Conservation (phyloP, 2,888 invertebrate genomes). For the Schizotus pectinicornis region DNA sequence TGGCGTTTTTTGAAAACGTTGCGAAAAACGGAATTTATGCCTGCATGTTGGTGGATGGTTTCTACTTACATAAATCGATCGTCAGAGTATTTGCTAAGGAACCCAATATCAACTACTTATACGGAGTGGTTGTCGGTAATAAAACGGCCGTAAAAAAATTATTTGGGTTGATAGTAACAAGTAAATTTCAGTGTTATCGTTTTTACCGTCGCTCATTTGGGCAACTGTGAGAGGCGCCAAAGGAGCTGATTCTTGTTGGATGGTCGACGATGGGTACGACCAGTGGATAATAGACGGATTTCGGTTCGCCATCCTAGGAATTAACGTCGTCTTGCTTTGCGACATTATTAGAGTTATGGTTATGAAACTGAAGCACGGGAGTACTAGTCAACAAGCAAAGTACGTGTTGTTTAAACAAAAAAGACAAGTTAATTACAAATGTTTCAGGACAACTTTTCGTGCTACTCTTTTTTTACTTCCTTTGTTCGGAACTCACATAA, state of each 20-base stretch:
- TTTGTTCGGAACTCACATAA: constrained; percentile 72
- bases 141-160: neutral
- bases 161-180: neutral
- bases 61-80: constrained; percentile 70
- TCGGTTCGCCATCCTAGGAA: constrained; percentile 62
- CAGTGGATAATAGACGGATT: constrained; percentile 70
- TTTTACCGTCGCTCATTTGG: constrained; percentile 65
- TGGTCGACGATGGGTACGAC: constrained; percentile 62
- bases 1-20: constrained; percentile 64
- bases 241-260: constrained; percentile 67
- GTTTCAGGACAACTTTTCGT: constrained; percentile 66
- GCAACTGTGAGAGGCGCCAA: constrained; percentile 60
- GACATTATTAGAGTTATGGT: constrained; percentile 71
- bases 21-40: constrained; percentile 68
- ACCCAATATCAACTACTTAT: constrained; percentile 60
- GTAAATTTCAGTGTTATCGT: constrained; percentile 54
- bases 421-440: neutral
- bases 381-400: constrained; percentile 58
- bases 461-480: constrained; percentile 73
- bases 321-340: constrained; percentile 66
- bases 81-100: constrained; percentile 68
- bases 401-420: constrained; percentile 23
- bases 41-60: constrained; percentile 72
- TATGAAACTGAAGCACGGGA: constrained; percentile 66
- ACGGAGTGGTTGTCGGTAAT: constrained; percentile 60